Evolutionary conservation across 2,113 vertebrate genomes (phyloP).

Genomic region (Jacana jacana): DNA sequence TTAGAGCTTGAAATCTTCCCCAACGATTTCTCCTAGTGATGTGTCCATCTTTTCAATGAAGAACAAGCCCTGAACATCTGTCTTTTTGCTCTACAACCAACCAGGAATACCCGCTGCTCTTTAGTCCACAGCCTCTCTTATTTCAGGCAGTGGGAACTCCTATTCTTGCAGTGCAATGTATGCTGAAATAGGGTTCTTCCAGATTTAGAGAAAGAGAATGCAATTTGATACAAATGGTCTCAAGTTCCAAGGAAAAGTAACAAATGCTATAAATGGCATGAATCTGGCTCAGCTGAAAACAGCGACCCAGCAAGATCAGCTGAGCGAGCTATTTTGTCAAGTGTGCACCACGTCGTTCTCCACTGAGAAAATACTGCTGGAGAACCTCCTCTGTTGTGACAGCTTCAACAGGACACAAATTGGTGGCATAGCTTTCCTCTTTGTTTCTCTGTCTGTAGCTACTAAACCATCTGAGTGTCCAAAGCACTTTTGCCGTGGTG

Average conservation of each 20-base stretch:
- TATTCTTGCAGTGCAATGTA: background rate
- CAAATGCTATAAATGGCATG: background rate
- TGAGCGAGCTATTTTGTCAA: background rate
- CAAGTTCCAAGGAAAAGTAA: conserved; percentile 21
- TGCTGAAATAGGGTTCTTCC: background rate
- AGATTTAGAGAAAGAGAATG: background rate
- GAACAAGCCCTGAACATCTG: background rate
- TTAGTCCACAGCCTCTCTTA: background rate
- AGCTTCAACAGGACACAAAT: background rate
- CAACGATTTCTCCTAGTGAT: background rate
- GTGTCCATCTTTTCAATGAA: background rate
- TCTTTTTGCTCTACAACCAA: background rate
- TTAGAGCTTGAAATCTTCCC: background rate
- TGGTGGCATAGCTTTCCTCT: background rate
- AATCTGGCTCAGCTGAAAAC: background rate
- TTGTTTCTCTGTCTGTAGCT: conserved; percentile 16
- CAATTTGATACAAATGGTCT: conserved; percentile 38
- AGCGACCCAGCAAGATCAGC: background rate
- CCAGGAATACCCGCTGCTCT: rapidly evolving
- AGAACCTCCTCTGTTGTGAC: background rate
- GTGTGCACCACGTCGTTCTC: background rate
- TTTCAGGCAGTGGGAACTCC: conserved; percentile 4
- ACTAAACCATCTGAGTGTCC: background rate
- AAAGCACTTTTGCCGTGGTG: background rate
- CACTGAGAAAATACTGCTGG: background rate